Evolutionary conservation across 2,888 invertebrate species (phyloP).

Genomic region (Odontocolon sp.): DNA sequence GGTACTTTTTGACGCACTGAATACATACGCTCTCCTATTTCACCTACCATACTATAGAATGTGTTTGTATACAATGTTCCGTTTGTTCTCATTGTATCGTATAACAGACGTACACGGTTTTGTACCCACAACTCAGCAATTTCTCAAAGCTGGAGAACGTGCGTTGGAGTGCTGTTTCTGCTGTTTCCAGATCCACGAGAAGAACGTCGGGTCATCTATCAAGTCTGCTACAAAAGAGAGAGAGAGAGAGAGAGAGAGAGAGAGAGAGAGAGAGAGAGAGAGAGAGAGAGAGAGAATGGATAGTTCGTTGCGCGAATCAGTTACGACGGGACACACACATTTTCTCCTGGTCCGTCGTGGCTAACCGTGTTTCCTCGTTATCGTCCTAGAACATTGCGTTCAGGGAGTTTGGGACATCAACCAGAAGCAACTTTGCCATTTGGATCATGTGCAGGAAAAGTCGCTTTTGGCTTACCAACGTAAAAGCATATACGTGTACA

Average conservation of each 20-base stretch:
- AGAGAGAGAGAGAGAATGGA: conserved; percentile 8
- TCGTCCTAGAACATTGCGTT: neutral
- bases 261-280: neutral
- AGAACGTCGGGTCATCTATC: conserved; percentile 33
- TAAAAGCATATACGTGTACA: neutral
- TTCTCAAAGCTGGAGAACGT: conserved; percentile 38
- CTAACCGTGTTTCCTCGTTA: neutral
- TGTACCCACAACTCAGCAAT: conserved; percentile 35
- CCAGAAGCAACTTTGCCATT: conserved; percentile 12
- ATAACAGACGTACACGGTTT: conserved; percentile 21
- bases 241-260: conserved; percentile 7
- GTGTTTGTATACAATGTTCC: neutral
- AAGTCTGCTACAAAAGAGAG: neutral
- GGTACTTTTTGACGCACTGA: neutral
- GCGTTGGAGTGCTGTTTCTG: conserved; percentile 15
- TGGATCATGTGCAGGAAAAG: conserved; percentile 25
- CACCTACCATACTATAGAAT: too few species aligned
- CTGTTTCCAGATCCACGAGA: conserved; percentile 11
- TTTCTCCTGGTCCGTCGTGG: conserved; percentile 4
- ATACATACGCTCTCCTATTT: neutral
- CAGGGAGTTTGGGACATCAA: conserved; percentile 19
- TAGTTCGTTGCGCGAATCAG: conserved; percentile 3
- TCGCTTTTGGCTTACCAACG: neutral
- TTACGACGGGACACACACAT: conserved; percentile 6
- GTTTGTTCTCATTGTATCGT: conserved; percentile 13